Base-by-base conservation (phyloP, 2,888 invertebrate genomes). In the Macrophya annulata region DNA sequence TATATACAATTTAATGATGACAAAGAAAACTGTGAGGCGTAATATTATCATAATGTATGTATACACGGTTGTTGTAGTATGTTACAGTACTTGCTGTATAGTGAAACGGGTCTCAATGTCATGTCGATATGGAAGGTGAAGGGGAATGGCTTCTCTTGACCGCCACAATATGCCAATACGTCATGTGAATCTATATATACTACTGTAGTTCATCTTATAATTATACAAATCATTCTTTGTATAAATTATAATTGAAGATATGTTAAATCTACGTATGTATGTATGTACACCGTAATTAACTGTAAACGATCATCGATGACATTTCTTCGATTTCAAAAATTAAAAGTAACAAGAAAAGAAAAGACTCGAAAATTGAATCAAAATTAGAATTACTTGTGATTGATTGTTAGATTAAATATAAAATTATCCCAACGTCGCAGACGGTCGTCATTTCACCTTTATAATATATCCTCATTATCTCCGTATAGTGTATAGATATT, bases 121-220 rank as follows among this genome's bases (percentile, higher is more conserved):
- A 81, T 55, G 55, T 55, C 55, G n/a, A n/a, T 55, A 15, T 21
- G 51, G 51, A 81, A 81, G 79, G 79, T 81, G 79, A 62, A 81
- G 79, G 79, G 51, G 40, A 81, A 81, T 81, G 79, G 62, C 79
- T 81, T 81, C 79, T 81, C 62, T 81, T 81, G 79, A 81, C 79
- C 79, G 79, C 6, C 21, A 40, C 79, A 81, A 74, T 74, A 59
- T 40, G 55, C 51, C 40, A 2, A 48, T n/a, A 76, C 12, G 76
- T 76, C n/a, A 76, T 3, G 3, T 51, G 8, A 51, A 25, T 76
- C 76, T 62, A 62, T 62, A n/a, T n/a, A n/a, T n/a, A n/a, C n/a
- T 62, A 62, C 21, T 25, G 12, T 21, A 62, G 62, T 62, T 62
- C 9, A 62, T 25, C 62, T 21, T 31, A 31, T 31, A 25, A 31